These are phyloP conservation scores for Mandrillus leucophaeus DNA, from an alignment of 2,113 vertebrate genomes.

Conservation along the genomic window DNA sequence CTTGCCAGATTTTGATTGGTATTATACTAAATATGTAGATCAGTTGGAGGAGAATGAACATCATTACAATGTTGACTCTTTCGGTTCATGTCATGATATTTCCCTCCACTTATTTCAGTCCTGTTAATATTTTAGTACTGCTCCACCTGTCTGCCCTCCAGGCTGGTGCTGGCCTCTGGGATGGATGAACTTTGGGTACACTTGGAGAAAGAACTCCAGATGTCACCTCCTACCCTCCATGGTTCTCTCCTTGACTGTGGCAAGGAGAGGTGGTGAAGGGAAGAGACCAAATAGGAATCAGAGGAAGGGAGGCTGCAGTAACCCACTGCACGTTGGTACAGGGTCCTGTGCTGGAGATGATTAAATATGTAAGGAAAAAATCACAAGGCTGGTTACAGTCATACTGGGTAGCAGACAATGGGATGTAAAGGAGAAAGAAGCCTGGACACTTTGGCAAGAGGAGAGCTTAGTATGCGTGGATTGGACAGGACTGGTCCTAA, in stretches of 20 bases:
- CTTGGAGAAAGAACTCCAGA: background rate
- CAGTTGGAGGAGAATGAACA: background rate
- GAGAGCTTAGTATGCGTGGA: background rate
- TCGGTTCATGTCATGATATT: background rate
- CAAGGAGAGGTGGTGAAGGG: background rate
- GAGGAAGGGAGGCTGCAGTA: background rate
- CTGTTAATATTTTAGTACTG: background rate
- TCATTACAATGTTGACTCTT: background rate
- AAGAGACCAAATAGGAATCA: background rate
- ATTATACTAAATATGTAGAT: background rate
- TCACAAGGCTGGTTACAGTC: background rate
- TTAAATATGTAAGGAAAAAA: background rate
- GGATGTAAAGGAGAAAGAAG: background rate
- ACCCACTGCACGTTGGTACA: background rate
- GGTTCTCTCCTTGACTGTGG: background rate
- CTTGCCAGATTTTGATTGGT: background rate
- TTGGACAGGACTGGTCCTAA: background rate
- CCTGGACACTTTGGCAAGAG: background rate
- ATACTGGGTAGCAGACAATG: background rate
- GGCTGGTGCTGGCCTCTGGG: background rate
- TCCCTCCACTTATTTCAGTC: background rate
- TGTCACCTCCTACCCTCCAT: background rate
- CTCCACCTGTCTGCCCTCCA: background rate
- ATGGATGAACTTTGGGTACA: background rate
- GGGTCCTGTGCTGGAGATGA: background rate